A percentile compares a stretch with the other conserved stretches of the same genome.
phyloP scores from a whole-genome alignment of 2,888 invertebrate species.

The Eulithis testata region DNA sequence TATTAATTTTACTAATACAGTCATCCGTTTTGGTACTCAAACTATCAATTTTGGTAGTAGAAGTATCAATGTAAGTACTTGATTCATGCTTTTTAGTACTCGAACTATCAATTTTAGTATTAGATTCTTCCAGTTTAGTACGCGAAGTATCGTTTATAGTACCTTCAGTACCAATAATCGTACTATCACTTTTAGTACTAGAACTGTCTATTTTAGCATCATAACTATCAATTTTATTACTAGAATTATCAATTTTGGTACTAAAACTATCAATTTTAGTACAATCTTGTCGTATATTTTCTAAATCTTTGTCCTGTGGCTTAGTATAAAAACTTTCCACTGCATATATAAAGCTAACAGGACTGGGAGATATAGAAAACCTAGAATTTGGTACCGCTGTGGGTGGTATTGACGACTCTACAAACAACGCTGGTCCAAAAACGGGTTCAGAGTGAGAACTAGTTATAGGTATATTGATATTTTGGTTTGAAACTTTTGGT shows the following conservation, averaged over 20 bases:
- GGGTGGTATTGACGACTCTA: constrained; percentile 12
- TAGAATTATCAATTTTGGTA: background rate
- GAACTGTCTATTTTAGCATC: too few relatives aligned
- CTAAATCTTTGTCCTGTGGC: background rate
- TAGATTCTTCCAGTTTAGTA: background rate
- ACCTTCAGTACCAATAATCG: too few relatives aligned
- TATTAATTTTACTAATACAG: too few relatives aligned
- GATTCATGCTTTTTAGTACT: too few relatives aligned
- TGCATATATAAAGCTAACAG: constrained; percentile 19
- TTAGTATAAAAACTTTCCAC: constrained; percentile 13
- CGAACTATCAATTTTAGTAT: too few relatives aligned
- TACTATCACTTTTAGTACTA: too few relatives aligned
- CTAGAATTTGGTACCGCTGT: constrained; percentile 31
- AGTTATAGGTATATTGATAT: background rate
- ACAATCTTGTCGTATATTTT: too few relatives aligned
- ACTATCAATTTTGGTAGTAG: too few relatives aligned
- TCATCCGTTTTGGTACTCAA: background rate
- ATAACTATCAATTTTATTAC: too few relatives aligned
- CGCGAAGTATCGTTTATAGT: too few relatives aligned
- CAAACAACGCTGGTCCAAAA: constrained; percentile 19
- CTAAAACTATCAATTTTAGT: background rate
- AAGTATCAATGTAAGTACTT: background rate
- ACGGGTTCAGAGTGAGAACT: constrained; percentile 20
- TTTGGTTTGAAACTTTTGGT: background rate
- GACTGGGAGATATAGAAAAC: constrained; percentile 36